phyloP scores from a whole-genome alignment of 2,888 invertebrate genomes.

The Abrostola triplasia region DNA sequence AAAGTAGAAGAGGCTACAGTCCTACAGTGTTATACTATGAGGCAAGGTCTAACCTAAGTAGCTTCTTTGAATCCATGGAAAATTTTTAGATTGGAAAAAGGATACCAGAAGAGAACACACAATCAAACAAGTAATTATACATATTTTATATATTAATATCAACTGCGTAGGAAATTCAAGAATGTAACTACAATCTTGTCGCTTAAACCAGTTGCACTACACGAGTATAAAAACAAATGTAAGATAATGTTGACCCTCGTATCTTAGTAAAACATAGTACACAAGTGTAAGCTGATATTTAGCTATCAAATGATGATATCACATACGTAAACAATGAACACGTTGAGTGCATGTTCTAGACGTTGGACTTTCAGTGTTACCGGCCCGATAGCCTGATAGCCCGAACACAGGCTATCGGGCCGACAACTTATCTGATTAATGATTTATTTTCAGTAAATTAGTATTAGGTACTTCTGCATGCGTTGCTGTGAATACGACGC shows the following conservation, averaged over 20 bases:
- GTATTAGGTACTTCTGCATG: background rate
- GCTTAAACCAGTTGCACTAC: slow-evolving; percentile 29
- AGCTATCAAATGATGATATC: slow-evolving; percentile 28
- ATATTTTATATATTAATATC: background rate
- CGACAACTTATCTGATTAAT: slow-evolving; percentile 2
- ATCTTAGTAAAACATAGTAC: slow-evolving; percentile 46
- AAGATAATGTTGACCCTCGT: slow-evolving; percentile 42
- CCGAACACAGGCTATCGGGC: slow-evolving; percentile 22
- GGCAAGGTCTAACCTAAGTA: no score
- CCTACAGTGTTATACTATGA: no score
- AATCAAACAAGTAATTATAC: no score
- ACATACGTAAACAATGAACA: slow-evolving; percentile 47
- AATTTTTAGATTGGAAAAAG: no score
- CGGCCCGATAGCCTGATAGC: slow-evolving; percentile 20
- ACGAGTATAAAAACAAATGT: slow-evolving; percentile 35
- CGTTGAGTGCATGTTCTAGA: slow-evolving; percentile 41
- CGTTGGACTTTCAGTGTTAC: slow-evolving; percentile 31
- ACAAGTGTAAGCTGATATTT: slow-evolving; percentile 32
- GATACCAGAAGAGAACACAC: no score
- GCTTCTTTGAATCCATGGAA: no score
- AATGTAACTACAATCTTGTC: slow-evolving; percentile 14
- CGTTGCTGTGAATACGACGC: background rate
- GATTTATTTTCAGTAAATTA: background rate
- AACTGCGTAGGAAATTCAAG: slow-evolving; percentile 3
- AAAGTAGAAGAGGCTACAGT: no score